Conservation (phyloP, 2,113 vertebrate species). For the Mastomys natalensis region DNA sequence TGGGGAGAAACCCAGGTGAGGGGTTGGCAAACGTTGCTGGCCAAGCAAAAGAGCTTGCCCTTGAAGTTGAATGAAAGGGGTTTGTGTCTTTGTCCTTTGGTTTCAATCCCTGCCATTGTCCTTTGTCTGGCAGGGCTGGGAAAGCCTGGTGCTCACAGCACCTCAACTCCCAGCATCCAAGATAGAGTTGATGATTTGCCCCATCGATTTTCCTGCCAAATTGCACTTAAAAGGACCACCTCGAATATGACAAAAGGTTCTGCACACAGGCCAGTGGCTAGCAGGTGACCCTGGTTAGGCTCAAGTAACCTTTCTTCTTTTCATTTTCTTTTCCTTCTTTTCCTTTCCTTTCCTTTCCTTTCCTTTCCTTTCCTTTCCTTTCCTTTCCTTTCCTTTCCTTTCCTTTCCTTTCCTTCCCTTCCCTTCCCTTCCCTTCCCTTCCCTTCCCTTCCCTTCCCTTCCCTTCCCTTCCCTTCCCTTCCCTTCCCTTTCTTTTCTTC, state of each 20-base stretch:
- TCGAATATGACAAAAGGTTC: not conserved
- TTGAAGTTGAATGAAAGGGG: conserved; percentile 47
- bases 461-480: no score
- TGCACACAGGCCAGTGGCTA: not conserved
- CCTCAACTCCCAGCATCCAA: not conserved
- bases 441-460: accelerated
- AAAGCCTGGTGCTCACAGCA: not conserved
- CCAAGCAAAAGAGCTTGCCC: conserved; percentile 8
- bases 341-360: accelerated
- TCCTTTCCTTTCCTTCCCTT: accelerated
- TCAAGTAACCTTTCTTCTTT: not conserved
- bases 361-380: no score
- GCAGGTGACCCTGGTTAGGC: not conserved
- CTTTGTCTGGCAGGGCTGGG: not conserved
- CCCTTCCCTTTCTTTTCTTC: no score
- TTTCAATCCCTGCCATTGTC: conserved; percentile 45
- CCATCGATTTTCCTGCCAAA: not conserved
- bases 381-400: no score
- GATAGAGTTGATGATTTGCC: not conserved
- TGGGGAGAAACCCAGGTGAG: conserved; percentile 25
- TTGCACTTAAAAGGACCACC: conserved; percentile 10
- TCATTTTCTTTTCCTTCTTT: accelerated
- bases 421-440: no score
- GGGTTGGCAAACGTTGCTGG: not conserved
- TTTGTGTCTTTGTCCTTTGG: not conserved